Percentiles rank a stretch among this genome's conserved stretches.
Evolutionary conservation across 2,797 vertebrate species (phyloP).

Genomic region (Xiphophorus birchmanni): DNA sequence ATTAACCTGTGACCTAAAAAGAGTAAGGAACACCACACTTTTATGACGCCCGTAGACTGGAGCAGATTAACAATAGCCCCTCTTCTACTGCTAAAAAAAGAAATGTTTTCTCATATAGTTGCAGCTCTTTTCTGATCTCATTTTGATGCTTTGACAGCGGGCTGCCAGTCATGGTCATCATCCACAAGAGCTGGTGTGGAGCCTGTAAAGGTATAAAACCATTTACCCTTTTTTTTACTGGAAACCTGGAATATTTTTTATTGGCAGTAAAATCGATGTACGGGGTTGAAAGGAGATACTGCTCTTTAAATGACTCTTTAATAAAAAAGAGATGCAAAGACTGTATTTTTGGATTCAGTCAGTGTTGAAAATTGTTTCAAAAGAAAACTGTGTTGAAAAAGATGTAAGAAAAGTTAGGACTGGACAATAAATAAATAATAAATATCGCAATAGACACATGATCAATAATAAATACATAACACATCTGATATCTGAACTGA

Average conservation of each 20-base stretch:
- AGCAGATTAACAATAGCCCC: background rate
- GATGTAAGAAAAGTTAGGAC: no score
- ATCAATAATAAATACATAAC: no score
- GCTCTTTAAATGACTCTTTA: background rate
- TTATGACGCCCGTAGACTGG: background rate
- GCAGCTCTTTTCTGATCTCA: slow-evolving; percentile 2
- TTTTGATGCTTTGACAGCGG: slow-evolving; percentile 81
- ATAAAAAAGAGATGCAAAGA: no score
- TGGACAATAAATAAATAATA: no score
- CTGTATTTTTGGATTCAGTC: no score
- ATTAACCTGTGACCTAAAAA: background rate
- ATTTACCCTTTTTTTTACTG: background rate
- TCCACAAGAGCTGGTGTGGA: slow-evolving; percentile 99
- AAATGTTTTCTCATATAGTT: background rate
- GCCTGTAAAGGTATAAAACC: slow-evolving; percentile 93
- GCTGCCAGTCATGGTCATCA: slow-evolving; percentile 94
- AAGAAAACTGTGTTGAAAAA: no score
- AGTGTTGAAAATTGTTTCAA: no score
- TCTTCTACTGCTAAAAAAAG: background rate
- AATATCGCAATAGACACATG: no score
- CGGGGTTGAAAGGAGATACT: background rate
- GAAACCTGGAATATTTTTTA: background rate
- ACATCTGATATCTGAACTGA: no score
- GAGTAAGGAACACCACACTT: background rate
- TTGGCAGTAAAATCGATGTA: background rate